Percentiles rank a stretch among this genome's conserved stretches.
phyloP scores from a whole-genome alignment of 2,888 invertebrate species.

The Thymelicus acteon region DNA sequence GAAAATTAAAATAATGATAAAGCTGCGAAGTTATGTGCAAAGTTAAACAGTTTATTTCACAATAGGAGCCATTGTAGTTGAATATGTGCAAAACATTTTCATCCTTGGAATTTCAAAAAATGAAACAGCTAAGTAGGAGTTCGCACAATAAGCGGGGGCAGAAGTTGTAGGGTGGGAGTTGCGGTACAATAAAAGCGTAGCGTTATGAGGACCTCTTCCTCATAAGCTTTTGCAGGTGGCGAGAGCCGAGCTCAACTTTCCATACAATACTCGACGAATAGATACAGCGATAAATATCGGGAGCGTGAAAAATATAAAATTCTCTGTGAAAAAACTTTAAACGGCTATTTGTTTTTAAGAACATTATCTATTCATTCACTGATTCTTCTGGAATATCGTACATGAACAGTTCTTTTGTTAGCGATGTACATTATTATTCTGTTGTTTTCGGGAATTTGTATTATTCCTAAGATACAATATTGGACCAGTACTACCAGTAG shows the following conservation, averaged over 20 bases:
- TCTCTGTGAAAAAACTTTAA: slow-evolving; percentile 48
- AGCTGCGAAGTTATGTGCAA: slow-evolving; percentile 4
- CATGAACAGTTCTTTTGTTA: slow-evolving; percentile 21
- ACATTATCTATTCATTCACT: slow-evolving; percentile 27
- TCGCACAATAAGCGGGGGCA: slow-evolving; percentile 58
- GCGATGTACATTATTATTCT: slow-evolving; percentile 21
- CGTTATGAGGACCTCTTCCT: slow-evolving; percentile 54
- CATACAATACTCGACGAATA: slow-evolving; percentile 52
- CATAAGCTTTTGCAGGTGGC: slow-evolving; percentile 72
- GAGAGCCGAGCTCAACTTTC: slow-evolving; percentile 50
- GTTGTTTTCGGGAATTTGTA: not conserved
- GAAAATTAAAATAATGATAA: not conserved
- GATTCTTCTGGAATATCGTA: slow-evolving; percentile 10
- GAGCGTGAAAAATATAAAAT: slow-evolving; percentile 55
- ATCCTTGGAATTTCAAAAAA: slow-evolving; percentile 38
- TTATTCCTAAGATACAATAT: too few relatives aligned
- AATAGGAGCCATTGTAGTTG: slow-evolving; percentile 7
- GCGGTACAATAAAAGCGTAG: slow-evolving; percentile 58
- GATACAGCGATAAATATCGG: slow-evolving; percentile 55
- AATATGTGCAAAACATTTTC: slow-evolving; percentile 35
- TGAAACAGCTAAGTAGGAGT: slow-evolving; percentile 45
- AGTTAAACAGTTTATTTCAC: slow-evolving; percentile 16
- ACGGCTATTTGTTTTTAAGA: slow-evolving; percentile 41
- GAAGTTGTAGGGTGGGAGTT: slow-evolving; percentile 58
- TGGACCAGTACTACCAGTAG: too few relatives aligned